A percentile compares a stretch with the other conserved stretches of the same genome.
phyloP scores from a whole-genome alignment of 2,113 vertebrate species.

The Boleophthalmus pectinirostris region DNA sequence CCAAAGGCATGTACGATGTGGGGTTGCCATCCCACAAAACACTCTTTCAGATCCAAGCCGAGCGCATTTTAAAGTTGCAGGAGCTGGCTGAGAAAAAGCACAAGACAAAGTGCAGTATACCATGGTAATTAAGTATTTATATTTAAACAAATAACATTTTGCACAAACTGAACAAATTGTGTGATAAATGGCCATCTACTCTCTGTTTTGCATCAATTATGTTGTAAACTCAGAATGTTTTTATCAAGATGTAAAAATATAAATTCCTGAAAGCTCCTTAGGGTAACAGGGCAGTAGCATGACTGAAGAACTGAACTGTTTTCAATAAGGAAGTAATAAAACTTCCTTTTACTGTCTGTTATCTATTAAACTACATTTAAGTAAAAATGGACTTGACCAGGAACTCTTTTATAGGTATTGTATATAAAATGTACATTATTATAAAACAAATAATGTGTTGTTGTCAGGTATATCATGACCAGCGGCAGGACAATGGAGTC shows the following conservation, averaged over 20 bases:
- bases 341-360: conserved; percentile 10
- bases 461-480: conserved; percentile 96
- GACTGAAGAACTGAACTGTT: background rate
- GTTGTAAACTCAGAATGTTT: background rate
- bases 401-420: background rate
- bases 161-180: background rate
- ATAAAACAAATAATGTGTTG: background rate
- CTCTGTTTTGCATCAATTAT: background rate
- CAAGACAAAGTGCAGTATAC: conserved; percentile 82
- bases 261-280: background rate
- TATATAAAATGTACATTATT: background rate
- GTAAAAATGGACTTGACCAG: background rate
- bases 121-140: conserved; percentile 87
- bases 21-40: conserved; percentile 92
- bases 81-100: conserved; percentile 83
- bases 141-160: background rate
- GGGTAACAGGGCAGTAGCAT: background rate
- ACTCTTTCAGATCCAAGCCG: conserved; percentile 97
- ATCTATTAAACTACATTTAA: background rate
- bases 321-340: conserved; percentile 14
- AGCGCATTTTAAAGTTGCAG: conserved; percentile 89
- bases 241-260: background rate
- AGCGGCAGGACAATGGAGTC: conserved; percentile 92
- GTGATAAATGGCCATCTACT: background rate
- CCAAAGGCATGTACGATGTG: conserved; percentile 98